Percentiles rank a stretch among this genome's conserved stretches.
These are phyloP conservation scores for Erythrolamprus reginae DNA, from an alignment of 2,113 vertebrate genomes.

Conservation along the genomic window DNA sequence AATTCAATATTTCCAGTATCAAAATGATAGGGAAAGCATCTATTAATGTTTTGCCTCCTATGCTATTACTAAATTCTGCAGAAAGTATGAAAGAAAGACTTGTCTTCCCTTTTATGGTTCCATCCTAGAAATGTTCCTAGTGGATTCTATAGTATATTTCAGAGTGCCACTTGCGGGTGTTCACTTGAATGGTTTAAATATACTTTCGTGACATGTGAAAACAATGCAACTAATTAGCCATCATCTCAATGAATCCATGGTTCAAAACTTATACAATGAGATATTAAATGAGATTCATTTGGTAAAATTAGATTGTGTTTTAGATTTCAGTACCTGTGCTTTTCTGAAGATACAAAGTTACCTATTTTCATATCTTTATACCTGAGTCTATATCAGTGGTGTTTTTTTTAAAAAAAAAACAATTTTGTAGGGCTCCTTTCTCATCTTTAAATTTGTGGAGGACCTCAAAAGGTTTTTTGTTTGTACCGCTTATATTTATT, in stretches of 20 bases:
- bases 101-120: neutral
- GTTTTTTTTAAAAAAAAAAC: neutral
- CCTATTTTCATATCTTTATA: neutral
- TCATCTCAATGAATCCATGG: neutral
- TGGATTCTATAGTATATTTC: neutral
- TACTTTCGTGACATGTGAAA: conserved; percentile 3
- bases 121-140: neutral
- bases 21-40: neutral
- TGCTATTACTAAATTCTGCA: neutral
- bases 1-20: neutral
- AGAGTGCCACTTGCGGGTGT: neutral
- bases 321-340: neutral
- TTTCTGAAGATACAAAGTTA: neutral
- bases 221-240: conserved; percentile 23
- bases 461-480: neutral
- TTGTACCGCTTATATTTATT: neutral
- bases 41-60: neutral
- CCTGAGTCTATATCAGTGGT: neutral
- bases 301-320: neutral
- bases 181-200: conserved; percentile 15
- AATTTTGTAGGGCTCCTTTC: neutral
- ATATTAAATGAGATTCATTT: neutral
- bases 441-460: neutral
- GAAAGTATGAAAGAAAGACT: neutral
- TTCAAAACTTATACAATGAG: neutral